A percentile compares a stretch with the other conserved stretches of the same genome.
Conservation (phyloP, 1,140 invertebrate species). For the Epicauta chinensis region DNA sequence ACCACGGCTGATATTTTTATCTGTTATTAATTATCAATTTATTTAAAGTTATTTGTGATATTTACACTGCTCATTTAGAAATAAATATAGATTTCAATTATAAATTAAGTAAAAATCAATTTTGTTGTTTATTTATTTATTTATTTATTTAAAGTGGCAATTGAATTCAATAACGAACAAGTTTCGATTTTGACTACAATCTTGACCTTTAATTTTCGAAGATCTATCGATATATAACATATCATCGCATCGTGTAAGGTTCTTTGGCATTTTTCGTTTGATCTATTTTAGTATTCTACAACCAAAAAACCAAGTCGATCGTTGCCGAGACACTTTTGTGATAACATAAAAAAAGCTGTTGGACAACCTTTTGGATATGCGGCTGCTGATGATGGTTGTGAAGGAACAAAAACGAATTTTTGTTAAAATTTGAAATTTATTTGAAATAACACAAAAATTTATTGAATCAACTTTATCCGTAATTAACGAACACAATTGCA, state of each 20-base stretch:
- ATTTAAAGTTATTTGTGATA: slow-evolving; percentile 35
- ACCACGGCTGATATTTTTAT: slow-evolving; percentile 16
- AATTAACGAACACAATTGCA: too few species aligned
- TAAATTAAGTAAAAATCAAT: slow-evolving; percentile 10
- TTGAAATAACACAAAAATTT: too few species aligned
- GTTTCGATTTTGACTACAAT: background rate
- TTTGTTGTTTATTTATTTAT: background rate
- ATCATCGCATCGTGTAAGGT: background rate
- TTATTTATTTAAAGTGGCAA: background rate
- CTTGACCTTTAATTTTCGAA: slow-evolving; percentile 3
- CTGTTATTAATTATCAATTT: slow-evolving; percentile 23
- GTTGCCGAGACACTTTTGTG: too few species aligned
- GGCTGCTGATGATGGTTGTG: too few species aligned
- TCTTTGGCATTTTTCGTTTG: too few species aligned
- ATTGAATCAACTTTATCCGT: too few species aligned
- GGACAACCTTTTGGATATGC: too few species aligned
- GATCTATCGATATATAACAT: background rate
- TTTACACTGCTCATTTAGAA: slow-evolving; percentile 36
- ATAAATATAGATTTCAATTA: slow-evolving; percentile 34
- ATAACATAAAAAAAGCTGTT: too few species aligned
- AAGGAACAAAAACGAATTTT: too few species aligned
- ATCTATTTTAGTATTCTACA: too few species aligned
- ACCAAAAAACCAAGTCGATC: too few species aligned
- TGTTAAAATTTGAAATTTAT: too few species aligned
- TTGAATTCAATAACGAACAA: background rate